Evolutionary conservation across 2,888 invertebrate species (phyloP).

Genomic region (Chorisops tibialis): DNA sequence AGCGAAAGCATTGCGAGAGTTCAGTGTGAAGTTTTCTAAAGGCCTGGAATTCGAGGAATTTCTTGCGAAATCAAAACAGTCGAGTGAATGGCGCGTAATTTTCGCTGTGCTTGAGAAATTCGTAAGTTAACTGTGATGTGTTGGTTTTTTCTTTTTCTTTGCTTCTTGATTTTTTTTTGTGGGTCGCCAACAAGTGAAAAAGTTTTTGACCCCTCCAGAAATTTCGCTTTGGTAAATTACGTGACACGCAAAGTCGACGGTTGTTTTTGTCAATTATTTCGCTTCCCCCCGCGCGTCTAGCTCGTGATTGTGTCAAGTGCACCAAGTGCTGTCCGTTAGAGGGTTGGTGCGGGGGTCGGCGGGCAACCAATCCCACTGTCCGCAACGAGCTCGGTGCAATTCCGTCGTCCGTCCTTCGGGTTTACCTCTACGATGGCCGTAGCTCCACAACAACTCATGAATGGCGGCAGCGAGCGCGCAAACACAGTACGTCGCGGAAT

Average conservation of each 20-base stretch:
- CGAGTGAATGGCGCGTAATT: constrained; percentile 21
- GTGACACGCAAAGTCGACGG: background rate
- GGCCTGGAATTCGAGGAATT: constrained; percentile 15
- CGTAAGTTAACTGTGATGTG: constrained; percentile 6
- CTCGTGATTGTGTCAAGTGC: constrained; percentile 9
- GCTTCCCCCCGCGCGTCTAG: background rate
- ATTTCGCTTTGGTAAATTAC: constrained; percentile 14
- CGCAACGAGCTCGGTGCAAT: constrained; percentile 16
- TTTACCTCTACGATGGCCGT: constrained; percentile 7
- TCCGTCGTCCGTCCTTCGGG: constrained; percentile 15
- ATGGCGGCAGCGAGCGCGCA: constrained; percentile 20
- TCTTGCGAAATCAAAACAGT: background rate
- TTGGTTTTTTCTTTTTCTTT: no score
- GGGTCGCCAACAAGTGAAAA: constrained; percentile 16
- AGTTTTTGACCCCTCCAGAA: constrained; percentile 20
- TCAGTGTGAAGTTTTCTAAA: background rate
- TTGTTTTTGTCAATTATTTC: constrained; percentile 5
- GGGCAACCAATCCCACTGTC: background rate
- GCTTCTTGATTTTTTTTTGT: no score
- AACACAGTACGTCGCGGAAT: background rate
- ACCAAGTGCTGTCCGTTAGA: background rate
- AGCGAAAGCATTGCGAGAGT: background rate
- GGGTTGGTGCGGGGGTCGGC: background rate
- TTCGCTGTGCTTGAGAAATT: constrained; percentile 9
- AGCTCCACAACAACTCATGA: constrained; percentile 2